Evolutionary conservation across 2,797 vertebrate species (phyloP).

Genomic region (Pantherophis alleghaniensis): DNA sequence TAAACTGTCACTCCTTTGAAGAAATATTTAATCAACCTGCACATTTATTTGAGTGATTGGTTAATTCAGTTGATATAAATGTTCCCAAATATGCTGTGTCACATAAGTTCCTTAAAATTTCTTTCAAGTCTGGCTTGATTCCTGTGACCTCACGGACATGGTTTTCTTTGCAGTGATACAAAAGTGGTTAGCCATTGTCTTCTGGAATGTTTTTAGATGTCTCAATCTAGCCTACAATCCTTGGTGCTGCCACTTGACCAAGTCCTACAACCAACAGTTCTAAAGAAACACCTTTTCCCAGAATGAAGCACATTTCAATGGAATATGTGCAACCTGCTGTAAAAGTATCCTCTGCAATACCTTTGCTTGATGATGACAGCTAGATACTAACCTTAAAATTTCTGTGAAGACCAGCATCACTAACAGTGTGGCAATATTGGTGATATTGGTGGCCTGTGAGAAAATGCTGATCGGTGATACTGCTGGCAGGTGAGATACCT

Average conservation of each 20-base stretch:
- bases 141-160: background rate
- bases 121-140: background rate
- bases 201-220: background rate
- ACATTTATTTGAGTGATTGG: background rate
- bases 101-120: background rate
- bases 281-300: background rate
- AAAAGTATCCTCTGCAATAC: background rate
- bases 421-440: background rate
- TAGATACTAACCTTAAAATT: background rate
- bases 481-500: background rate
- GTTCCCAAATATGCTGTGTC: background rate
- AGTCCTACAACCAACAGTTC: background rate
- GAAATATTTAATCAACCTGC: background rate
- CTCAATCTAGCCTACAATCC: background rate
- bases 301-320: background rate
- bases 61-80: background rate
- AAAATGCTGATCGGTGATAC: background rate
- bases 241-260: background rate
- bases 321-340: background rate
- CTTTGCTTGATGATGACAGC: background rate
- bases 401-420: background rate
- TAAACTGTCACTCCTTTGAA: background rate
- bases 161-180: background rate
- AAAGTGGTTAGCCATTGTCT: background rate
- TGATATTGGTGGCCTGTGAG: background rate